These are phyloP conservation scores for Frankliniella intonsa DNA, from an alignment of 2,888 invertebrate species.

Conservation along the genomic window DNA sequence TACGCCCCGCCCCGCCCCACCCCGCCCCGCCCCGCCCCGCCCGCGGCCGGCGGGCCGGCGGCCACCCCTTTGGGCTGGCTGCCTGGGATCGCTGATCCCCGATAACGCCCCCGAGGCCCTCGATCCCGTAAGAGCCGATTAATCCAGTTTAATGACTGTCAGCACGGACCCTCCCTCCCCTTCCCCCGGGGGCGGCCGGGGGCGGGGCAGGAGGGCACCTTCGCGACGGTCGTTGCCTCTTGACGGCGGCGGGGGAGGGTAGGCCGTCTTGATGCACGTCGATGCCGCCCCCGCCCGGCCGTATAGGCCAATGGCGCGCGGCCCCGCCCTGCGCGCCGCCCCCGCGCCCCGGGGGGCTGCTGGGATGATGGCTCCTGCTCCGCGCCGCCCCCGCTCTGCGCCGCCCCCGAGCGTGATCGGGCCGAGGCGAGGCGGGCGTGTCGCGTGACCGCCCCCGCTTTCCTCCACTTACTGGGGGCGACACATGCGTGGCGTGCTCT, in stretches of 20 bases:
- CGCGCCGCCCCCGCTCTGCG: neutral
- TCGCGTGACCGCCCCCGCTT: neutral
- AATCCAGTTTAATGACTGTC: slow-evolving; percentile 11
- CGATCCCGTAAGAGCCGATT: slow-evolving; percentile 12
- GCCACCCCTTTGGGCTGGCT: neutral
- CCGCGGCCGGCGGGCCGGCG: neutral
- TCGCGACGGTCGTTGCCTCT: neutral
- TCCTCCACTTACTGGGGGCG: neutral
- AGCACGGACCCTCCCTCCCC: neutral
- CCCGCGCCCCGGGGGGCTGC: no score
- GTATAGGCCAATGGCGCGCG: no score
- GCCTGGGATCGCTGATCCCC: neutral
- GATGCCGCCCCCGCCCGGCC: neutral
- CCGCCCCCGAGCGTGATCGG: neutral
- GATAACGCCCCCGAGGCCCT: neutral
- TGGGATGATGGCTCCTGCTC: neutral
- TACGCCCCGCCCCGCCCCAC: neutral
- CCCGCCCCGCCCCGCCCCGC: neutral
- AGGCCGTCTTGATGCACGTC: neutral
- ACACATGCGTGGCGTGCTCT: neutral
- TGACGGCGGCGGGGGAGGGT: neutral
- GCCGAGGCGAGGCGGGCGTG: neutral
- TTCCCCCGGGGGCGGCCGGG: neutral
- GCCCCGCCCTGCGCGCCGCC: no score
- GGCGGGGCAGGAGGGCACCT: neutral